A percentile compares a stretch with the other conserved stretches of the same genome.
These are phyloP conservation scores for Todiramphus chloris DNA, from an alignment of 2,113 vertebrate species.

Conservation along the genomic window DNA sequence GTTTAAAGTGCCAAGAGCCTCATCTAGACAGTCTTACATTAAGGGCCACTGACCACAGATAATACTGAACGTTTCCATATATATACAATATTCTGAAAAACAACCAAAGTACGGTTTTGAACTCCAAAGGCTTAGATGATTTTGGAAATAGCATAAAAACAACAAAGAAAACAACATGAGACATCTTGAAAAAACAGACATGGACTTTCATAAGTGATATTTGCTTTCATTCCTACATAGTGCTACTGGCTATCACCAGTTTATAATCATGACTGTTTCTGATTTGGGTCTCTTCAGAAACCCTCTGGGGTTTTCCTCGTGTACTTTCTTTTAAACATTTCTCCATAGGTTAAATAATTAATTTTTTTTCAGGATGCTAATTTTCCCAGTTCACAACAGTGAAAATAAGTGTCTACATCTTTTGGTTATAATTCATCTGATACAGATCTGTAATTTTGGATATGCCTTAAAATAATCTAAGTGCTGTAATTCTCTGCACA, in stretches of 20 bases:
- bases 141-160: background rate
- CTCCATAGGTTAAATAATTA: background rate
- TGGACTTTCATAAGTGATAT: fast-evolving
- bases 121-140: background rate
- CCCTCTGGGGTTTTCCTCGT: background rate
- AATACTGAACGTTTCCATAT: background rate
- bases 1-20: background rate
- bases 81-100: background rate
- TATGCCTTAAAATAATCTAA: background rate
- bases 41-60: background rate
- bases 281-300: background rate
- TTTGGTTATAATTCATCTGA: background rate
- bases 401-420: background rate
- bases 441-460: background rate
- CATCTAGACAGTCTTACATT: background rate
- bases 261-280: background rate
- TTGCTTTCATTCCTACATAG: background rate
- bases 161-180: background rate
- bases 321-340: background rate
- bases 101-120: background rate
- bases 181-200: background rate
- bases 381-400: background rate
- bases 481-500: background rate
- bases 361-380: background rate
- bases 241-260: background rate